Conservation (phyloP, 2,888 invertebrate species). For the Eristalinus aeneus region DNA sequence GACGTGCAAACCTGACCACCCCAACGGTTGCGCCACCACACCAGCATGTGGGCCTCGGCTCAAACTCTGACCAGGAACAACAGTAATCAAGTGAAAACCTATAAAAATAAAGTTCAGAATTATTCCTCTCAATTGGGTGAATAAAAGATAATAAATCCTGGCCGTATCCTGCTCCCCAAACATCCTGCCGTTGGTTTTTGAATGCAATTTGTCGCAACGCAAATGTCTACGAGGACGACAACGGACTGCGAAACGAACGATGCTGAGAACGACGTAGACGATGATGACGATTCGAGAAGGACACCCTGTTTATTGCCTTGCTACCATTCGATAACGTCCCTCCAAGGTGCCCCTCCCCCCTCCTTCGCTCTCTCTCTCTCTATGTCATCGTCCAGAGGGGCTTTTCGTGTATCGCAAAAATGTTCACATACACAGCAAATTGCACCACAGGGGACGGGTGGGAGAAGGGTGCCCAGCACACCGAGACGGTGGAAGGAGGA, state of each 20-base stretch:
- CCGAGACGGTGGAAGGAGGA: background rate
- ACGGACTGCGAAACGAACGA: too few relatives aligned
- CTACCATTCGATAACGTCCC: conserved; percentile 51
- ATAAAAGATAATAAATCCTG: conserved; percentile 63
- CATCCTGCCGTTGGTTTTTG: conserved; percentile 19
- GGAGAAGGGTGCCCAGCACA: background rate
- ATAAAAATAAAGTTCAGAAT: conserved; percentile 66
- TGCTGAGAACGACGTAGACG: background rate
- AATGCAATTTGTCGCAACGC: conserved; percentile 67
- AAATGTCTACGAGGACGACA: conserved; percentile 22
- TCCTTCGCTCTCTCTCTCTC: background rate
- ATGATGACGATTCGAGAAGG: conserved; percentile 16
- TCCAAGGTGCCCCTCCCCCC: background rate
- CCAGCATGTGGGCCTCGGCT: background rate
- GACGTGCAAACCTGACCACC: conserved; percentile 61
- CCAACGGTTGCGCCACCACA: background rate
- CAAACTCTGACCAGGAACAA: conserved; percentile 17
- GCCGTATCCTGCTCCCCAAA: conserved; percentile 4
- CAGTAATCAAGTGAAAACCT: conserved; percentile 38
- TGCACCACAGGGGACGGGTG: conserved; percentile 2
- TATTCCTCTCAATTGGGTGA: conserved; percentile 66
- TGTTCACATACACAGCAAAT: conserved; percentile 40
- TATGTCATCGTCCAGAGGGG: background rate
- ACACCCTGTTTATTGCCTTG: conserved; percentile 44
- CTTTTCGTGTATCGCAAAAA: conserved; percentile 49